Percentiles rank a stretch among this genome's conserved stretches.
Conservation (phyloP, 2,888 invertebrate species). For the Aphrophora alni region DNA sequence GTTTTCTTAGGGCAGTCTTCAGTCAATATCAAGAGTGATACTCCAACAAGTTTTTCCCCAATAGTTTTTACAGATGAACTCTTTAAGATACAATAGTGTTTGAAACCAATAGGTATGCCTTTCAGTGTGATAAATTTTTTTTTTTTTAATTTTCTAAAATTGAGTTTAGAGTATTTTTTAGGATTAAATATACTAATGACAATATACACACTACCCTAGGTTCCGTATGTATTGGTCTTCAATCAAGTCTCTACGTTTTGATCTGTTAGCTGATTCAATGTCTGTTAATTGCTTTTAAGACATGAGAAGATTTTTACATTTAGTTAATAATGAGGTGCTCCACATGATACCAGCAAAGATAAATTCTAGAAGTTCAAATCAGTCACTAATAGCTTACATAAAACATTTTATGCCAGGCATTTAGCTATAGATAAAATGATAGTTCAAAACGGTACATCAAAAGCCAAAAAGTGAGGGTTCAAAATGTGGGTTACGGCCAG, state of each 20-base stretch:
- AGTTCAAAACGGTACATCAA: constrained; percentile 17
- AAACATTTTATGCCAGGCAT: constrained; percentile 17
- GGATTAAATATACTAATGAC: too few relatives aligned
- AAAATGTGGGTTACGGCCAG: constrained; percentile 28
- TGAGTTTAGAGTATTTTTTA: too few relatives aligned
- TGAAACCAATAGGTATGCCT: too few relatives aligned
- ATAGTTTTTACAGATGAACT: too few relatives aligned
- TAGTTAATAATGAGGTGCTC: constrained; percentile 15
- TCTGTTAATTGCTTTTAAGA: constrained; percentile 17
- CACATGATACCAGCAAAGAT: background rate
- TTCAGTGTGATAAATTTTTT: too few relatives aligned
- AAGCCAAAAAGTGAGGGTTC: constrained; percentile 33
- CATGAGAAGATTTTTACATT: constrained; percentile 25
- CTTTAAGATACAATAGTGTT: too few relatives aligned
- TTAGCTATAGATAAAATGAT: constrained; percentile 34
- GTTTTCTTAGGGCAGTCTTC: too few relatives aligned
- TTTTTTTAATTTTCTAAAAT: too few relatives aligned
- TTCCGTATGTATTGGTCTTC: constrained; percentile 25
- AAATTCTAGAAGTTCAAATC: constrained; percentile 29
- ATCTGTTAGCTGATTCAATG: constrained; percentile 12
- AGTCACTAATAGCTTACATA: background rate
- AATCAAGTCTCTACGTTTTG: constrained; percentile 1
- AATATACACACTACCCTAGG: constrained; percentile 12
- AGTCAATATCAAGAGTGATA: too few relatives aligned
- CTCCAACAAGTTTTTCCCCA: too few relatives aligned